These are phyloP conservation scores for Seira ritae DNA, from an alignment of 2,888 invertebrate species.

Conservation along the genomic window DNA sequence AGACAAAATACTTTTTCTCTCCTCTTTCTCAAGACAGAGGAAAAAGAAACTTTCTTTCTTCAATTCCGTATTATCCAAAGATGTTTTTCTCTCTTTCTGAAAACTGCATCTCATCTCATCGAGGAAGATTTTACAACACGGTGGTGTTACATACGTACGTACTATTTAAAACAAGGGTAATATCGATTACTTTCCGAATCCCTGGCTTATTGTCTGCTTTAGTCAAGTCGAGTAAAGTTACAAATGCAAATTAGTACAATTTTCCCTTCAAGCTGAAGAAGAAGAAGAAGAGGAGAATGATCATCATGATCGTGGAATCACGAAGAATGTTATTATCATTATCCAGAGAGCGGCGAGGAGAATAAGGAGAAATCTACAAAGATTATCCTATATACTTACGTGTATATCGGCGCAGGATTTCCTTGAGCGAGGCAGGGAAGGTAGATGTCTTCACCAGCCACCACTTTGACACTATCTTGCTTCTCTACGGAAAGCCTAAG, in stretches of 20 bases:
- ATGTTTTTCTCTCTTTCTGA: no score
- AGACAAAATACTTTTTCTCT: constrained; percentile 32
- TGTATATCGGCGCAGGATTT: constrained; percentile 87
- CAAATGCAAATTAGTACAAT: constrained; percentile 49
- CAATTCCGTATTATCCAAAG: no score
- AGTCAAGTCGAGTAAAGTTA: background rate
- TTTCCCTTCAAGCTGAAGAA: background rate
- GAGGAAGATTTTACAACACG: no score
- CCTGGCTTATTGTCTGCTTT: background rate
- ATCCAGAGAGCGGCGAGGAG: no score
- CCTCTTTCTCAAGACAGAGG: background rate
- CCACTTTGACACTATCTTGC: constrained; percentile 82
- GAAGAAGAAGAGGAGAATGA: no score
- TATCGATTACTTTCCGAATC: constrained; percentile 26
- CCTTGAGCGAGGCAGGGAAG: constrained; percentile 88
- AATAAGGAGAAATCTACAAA: background rate
- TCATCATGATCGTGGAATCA: background rate
- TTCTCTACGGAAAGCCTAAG: constrained; percentile 85
- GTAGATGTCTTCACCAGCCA: constrained; percentile 84
- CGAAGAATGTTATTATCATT: constrained; percentile 3
- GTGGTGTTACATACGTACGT: background rate
- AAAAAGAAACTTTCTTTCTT: background rate
- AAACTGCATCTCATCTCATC: no score
- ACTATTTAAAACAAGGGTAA: background rate
- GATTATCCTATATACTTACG: constrained; percentile 77